These are phyloP conservation scores for Drosophila heteroneura DNA, from an alignment of 2,888 invertebrate species.

Conservation along the genomic window DNA sequence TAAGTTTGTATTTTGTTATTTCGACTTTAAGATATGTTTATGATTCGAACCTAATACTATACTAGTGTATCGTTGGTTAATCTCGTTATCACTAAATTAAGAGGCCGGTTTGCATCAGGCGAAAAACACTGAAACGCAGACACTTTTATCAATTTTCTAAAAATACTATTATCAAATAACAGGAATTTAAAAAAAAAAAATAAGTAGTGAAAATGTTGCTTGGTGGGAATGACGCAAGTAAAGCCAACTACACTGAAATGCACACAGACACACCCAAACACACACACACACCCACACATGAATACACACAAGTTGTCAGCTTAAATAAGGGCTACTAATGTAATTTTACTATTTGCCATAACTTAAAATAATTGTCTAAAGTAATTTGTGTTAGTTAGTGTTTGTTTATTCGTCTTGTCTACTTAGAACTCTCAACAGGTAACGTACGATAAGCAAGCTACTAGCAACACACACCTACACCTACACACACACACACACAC, in stretches of 20 bases:
- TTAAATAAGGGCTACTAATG: constrained; percentile 14
- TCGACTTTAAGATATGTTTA: constrained; percentile 15
- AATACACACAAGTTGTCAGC: constrained; percentile 4
- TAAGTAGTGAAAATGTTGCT: constrained; percentile 11
- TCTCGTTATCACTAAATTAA: constrained; percentile 61
- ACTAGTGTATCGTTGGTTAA: constrained; percentile 19
- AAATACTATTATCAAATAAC: constrained; percentile 25
- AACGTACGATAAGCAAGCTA: constrained; percentile 18
- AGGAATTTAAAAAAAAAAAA: constrained; percentile 11
- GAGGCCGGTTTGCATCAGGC: constrained; percentile 35
- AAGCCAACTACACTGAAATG: constrained; percentile 1
- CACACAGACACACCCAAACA: neutral
- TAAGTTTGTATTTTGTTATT: constrained; percentile 10
- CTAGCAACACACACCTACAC: constrained; percentile 3
- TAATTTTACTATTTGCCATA: constrained; percentile 23
- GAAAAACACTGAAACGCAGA: constrained; percentile 7
- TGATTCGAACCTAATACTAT: constrained; percentile 17
- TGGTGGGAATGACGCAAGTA: neutral
- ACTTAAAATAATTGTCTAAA: constrained; percentile 19
- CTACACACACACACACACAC: neutral
- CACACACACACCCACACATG: neutral
- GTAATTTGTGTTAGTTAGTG: constrained; percentile 15
- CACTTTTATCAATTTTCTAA: constrained; percentile 43
- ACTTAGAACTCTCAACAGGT: constrained; percentile 7
- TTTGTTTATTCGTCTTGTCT: constrained; percentile 3